Base-by-base conservation (phyloP, 92 coral and sea anemone species). In the Porites rus region DNA sequence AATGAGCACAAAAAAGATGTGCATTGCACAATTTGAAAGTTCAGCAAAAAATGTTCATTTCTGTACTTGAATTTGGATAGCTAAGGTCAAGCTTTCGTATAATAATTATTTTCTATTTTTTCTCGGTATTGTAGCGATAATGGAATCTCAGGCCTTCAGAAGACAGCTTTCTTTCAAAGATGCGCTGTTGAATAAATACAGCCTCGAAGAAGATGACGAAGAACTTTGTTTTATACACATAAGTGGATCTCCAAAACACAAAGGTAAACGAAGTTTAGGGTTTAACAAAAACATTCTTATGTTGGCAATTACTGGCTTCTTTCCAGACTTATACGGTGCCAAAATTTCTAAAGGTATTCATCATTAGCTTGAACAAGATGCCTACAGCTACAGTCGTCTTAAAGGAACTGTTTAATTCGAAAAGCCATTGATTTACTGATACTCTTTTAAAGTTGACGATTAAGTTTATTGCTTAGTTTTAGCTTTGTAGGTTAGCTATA, bases 161-260 rank as follows among this genome's bases (percentile, higher is more conserved):
- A 75, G 72, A 71, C 84, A 81, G 31, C 70, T 89, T 43, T 90
- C 96, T 10, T 74, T 94, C 6, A 93, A 92, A 69, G 93, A 94
- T 67, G 98, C 98, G 18, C 62, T 92, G 74, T 58, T 90, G 46
- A 88, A 90, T 65, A 94, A 94, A 88, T 94, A 92, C 87, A 87
- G 88, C 58, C 38, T 19, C 7, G 98, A 93, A 50, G 91, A 89
- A 28, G 72, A 63, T 22, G 58, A 73, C 14, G 80, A 74, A 50
- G 69, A 62, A 6, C 64, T 83, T 1, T 61, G 87, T 54, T 83
- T 72, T 28, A 82, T 86, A 28, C 92, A 94, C 78, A 90, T 94
- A 28, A 69, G 86, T 67, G 77, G 90, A 72, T 90, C 98, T 52
- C 95, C 98, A 6, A 93, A 84, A 25, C 78, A 77, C 8, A 87